phyloP scores from a whole-genome alignment of 92 coral and sea anemone genomes.

The Paragorgia papillata region DNA sequence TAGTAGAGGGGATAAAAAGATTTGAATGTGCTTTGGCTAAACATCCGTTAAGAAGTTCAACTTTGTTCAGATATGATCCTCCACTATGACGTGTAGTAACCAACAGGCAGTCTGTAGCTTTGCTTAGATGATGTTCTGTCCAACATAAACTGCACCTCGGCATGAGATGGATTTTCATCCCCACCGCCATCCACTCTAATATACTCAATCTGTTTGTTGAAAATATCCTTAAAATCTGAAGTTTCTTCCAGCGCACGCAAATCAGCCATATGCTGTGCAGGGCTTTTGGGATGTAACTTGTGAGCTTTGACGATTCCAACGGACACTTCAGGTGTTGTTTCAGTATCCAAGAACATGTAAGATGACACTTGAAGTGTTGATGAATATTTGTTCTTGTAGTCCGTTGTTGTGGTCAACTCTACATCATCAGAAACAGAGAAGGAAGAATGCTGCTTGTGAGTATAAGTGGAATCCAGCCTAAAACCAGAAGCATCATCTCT shows the following conservation, averaged over 20 bases:
- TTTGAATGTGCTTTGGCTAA: slow-evolving; percentile 45
- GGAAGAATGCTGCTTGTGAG: slow-evolving; percentile 9
- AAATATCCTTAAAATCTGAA: slow-evolving; percentile 17
- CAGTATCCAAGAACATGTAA: slow-evolving; percentile 53
- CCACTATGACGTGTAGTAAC: slow-evolving; percentile 47
- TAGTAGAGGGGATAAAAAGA: slow-evolving; percentile 35
- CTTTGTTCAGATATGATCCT: slow-evolving; percentile 43
- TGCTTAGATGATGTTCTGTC: slow-evolving; percentile 29
- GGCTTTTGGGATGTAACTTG: slow-evolving; percentile 29
- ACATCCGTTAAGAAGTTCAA: slow-evolving; percentile 43
- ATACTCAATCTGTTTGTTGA: slow-evolving; percentile 33
- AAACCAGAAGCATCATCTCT: slow-evolving; percentile 41
- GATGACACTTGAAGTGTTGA: slow-evolving; percentile 54
- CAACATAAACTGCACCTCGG: slow-evolving; percentile 43
- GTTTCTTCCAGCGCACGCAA: slow-evolving; percentile 34
- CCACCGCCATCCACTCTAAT: no score
- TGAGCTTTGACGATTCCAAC: slow-evolving; percentile 52
- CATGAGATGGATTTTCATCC: no score
- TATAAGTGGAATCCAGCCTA: slow-evolving; percentile 21
- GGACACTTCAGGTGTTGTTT: slow-evolving; percentile 47
- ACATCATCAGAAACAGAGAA: background rate
- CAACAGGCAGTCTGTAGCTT: slow-evolving; percentile 23
- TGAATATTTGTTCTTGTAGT: slow-evolving; percentile 25
- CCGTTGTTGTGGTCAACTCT: slow-evolving; percentile 14
- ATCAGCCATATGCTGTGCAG: slow-evolving; percentile 43